These are phyloP conservation scores for Eciton burchellii DNA, from an alignment of 1,140 invertebrate species.

Conservation along the genomic window DNA sequence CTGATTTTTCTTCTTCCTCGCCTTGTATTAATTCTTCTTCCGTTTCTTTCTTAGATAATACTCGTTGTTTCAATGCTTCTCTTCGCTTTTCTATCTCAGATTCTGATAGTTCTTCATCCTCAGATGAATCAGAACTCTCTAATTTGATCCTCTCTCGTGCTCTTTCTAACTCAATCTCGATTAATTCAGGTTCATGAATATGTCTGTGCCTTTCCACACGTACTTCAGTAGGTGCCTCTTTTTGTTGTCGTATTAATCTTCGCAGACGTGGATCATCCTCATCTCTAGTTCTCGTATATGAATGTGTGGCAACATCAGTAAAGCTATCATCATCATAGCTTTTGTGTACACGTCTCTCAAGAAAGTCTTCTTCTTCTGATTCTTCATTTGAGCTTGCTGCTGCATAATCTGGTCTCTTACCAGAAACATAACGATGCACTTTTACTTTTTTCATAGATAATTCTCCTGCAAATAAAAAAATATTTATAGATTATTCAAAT, in stretches of 20 bases:
- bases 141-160: constrained; percentile 79
- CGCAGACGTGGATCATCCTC: constrained; percentile 92
- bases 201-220: constrained; percentile 86
- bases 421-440: constrained; percentile 96
- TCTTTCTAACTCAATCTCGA: constrained; percentile 87
- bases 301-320: constrained; percentile 65
- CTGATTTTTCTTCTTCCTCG: constrained; percentile 92
- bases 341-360: constrained; percentile 86
- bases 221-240: constrained; percentile 87
- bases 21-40: constrained; percentile 87
- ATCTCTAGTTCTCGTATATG: constrained; percentile 80
- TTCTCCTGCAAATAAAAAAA: constrained; percentile 93
- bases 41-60: constrained; percentile 89
- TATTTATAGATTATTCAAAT: too few relatives aligned
- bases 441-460: constrained; percentile 98
- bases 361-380: constrained; percentile 94
- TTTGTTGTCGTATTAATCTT: constrained; percentile 86
- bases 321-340: constrained; percentile 70
- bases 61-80: constrained; percentile 89
- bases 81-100: constrained; percentile 94
- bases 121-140: constrained; percentile 86
- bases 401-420: constrained; percentile 97
- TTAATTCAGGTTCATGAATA: constrained; percentile 90
- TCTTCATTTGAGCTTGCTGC: constrained; percentile 93
- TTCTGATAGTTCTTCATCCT: constrained; percentile 91